Evolutionary conservation across 2,113 vertebrate genomes (phyloP).

Genomic region (Vombatus ursinus): DNA sequence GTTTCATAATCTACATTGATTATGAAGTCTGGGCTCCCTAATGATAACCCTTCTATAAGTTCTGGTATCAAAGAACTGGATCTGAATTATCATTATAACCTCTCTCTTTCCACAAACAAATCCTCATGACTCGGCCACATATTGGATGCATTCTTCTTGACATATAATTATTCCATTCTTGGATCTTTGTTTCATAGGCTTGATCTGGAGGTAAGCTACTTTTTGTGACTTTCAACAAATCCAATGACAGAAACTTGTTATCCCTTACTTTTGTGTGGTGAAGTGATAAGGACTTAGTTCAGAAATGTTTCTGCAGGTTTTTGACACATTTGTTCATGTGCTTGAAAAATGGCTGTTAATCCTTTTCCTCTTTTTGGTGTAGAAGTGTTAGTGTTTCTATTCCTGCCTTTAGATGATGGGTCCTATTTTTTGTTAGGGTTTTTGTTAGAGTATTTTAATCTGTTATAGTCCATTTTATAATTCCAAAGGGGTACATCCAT

Average conservation of each 20-base stretch:
- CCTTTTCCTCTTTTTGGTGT: not conserved
- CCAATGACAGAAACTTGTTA: not conserved
- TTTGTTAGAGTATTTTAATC: not conserved
- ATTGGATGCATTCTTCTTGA: not conserved
- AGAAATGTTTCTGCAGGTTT: not conserved
- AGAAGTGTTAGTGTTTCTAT: not conserved
- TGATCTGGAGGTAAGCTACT: not conserved
- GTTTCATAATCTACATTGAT: not conserved
- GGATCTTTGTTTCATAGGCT: not conserved
- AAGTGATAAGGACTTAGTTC: not conserved
- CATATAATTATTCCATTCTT: not conserved
- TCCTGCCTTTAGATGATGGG: not conserved
- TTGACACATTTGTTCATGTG: not conserved
- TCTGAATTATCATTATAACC: not conserved
- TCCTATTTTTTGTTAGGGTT: not conserved
- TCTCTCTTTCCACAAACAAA: not conserved
- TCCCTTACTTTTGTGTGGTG: not conserved
- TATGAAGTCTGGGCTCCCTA: not conserved
- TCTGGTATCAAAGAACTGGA: not conserved
- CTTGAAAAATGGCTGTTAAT: not conserved
- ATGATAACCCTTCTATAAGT: not conserved
- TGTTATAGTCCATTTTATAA: not conserved
- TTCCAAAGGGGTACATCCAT: not conserved
- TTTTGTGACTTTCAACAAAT: not conserved
- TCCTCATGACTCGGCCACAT: not conserved